Conservation (phyloP, 2,797 vertebrate genomes). For the Characodon lateralis region DNA sequence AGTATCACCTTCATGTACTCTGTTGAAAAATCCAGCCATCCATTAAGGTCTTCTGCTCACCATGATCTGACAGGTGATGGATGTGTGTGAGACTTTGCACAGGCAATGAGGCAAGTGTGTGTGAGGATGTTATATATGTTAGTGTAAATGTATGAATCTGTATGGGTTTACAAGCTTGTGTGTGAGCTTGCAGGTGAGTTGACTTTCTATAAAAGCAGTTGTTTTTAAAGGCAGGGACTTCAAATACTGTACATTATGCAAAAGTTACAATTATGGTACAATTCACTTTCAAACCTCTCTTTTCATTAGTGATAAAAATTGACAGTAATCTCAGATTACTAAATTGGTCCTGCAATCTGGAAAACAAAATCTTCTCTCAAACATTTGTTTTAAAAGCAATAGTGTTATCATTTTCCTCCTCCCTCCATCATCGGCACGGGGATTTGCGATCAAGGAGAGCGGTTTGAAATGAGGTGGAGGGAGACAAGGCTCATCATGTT, state of each 20-base stretch:
- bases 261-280: not conserved
- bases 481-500: constrained; percentile 70
- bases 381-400: constrained; percentile 38
- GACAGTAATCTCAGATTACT: constrained; percentile 21
- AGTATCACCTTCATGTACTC: constrained; percentile 17
- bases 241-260: not conserved
- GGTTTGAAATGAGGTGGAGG: constrained; percentile 40
- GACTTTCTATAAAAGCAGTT: not conserved
- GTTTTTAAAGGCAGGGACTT: not conserved
- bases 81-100: constrained; percentile 39
- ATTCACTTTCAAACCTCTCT: constrained; percentile 20
- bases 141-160: constrained; percentile 27
- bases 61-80: constrained; percentile 65
- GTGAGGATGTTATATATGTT: constrained; percentile 13
- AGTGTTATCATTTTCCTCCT: constrained; percentile 40
- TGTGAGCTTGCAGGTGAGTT: not conserved
- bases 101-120: constrained; percentile 21
- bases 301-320: constrained; percentile 19
- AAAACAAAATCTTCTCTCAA: constrained; percentile 33
- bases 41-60: constrained; percentile 58
- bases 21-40: constrained; percentile 49
- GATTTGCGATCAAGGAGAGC: constrained; percentile 41
- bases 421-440: constrained; percentile 7
- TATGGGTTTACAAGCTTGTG: not conserved
- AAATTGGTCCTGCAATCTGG: constrained; percentile 23